phyloP scores from a whole-genome alignment of 2,113 vertebrate species.

The Plecturocebus donacophilus region DNA sequence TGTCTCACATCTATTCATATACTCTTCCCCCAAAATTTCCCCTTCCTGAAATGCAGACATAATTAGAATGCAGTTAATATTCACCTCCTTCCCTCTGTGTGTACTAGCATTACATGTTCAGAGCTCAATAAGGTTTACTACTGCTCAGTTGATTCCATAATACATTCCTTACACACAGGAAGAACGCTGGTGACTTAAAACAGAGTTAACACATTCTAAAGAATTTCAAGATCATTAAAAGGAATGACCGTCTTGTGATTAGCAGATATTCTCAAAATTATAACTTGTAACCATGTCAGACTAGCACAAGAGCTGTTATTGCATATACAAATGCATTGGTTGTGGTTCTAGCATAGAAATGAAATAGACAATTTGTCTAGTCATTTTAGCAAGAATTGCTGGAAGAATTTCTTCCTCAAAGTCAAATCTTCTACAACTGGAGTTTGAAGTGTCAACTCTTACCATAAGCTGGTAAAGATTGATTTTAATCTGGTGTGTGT shows the following conservation, averaged over 20 bases:
- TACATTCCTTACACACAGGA: neutral
- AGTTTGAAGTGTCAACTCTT: neutral
- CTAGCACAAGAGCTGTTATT: neutral
- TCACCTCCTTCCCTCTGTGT: neutral
- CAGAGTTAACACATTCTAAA: neutral
- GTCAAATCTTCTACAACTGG: neutral
- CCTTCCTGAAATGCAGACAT: neutral
- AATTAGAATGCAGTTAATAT: neutral
- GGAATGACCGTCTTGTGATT: neutral
- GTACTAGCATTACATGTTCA: rapidly evolving
- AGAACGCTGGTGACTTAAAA: neutral
- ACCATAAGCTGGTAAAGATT: neutral
- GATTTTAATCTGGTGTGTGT: neutral
- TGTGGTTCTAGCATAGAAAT: neutral
- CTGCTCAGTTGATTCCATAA: neutral
- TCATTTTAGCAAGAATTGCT: neutral
- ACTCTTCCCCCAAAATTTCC: neutral
- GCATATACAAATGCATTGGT: neutral
- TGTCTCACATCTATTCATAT: neutral
- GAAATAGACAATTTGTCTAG: neutral
- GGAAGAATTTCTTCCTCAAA: neutral
- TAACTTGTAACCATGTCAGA: neutral
- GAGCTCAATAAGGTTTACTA: neutral
- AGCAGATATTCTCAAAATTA: neutral
- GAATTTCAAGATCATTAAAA: neutral